Evolutionary conservation across 1,140 invertebrate genomes (phyloP), one percentile per base, ranked within the genome.

Genomic region (Bombus turneri): DNA sequence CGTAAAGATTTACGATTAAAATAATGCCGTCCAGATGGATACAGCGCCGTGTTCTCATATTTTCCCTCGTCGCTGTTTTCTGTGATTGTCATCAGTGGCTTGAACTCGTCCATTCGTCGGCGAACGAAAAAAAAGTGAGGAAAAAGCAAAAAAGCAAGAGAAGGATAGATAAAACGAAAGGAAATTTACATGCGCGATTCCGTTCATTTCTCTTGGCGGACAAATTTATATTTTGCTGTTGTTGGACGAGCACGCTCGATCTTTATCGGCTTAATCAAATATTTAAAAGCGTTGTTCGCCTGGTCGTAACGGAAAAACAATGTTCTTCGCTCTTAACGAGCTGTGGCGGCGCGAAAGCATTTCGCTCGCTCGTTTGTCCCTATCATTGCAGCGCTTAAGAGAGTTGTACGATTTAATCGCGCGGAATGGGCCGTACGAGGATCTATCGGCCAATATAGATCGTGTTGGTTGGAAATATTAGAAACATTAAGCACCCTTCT

Each of bases 1-100:
- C 75, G 47, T 84, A 78, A 71, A 84, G 39, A 84, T 84, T 78
- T 71, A 79, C 82, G 75, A 43, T 78, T 78, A 69, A 84, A 78
- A 59, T 71, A 57, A 71, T 62, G 18, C 37, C 53, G 18, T 5
- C 10, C 6, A 3, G 37, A 31, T 6, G 25, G 0, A 5, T 2
- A 31, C 34, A 57, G 18, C 53, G 39, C 15, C 37, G 28, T 15
- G 37, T 73, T 73, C 47, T 6, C 47, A 12, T 73, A 25, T 73
- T 81, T 81, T 43, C 13, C 71, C 37, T 41, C 31, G 37, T 6
- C 69, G 22, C 37, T 2, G 34, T 37, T 34, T 34, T 2, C 39
- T 22, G 6, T 10, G 79, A 81, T 81, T 34, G 22, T 59, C 74
- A 81, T 81, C 79, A 31, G n/a, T 25, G 5, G 22, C 22, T 31